Percentiles rank a stretch among this genome's conserved stretches.
Evolutionary conservation across 2,888 invertebrate genomes (phyloP).

Genomic region (Phaedon cochleariae): DNA sequence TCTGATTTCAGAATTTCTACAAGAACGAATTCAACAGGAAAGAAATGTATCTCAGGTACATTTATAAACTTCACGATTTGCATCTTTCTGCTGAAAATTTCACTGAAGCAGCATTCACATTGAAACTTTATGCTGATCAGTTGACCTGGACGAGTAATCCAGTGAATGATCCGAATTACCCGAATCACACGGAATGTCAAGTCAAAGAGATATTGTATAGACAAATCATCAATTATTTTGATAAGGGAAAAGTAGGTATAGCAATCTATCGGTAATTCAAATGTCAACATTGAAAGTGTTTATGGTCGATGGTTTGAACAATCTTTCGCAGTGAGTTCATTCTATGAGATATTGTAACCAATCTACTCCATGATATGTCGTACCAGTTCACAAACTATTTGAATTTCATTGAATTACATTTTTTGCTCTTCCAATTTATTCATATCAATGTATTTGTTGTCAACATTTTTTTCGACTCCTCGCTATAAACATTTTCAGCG

Average conservation of each 20-base stretch:
- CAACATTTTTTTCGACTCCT: no score
- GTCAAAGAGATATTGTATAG: slow-evolving; percentile 89
- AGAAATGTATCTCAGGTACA: slow-evolving; percentile 95
- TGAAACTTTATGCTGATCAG: slow-evolving; percentile 92
- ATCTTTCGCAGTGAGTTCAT: no score
- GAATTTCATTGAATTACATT: no score
- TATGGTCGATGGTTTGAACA: no score
- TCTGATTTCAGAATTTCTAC: slow-evolving; percentile 83
- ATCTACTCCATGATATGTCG: no score
- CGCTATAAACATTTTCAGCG: no score
- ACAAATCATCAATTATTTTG: slow-evolving; percentile 91
- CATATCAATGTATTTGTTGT: no score
- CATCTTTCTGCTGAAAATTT: slow-evolving; percentile 92
- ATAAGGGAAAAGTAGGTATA: slow-evolving; percentile 92
- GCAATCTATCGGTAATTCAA: no score
- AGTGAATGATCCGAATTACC: slow-evolving; percentile 74
- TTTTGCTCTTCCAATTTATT: no score
- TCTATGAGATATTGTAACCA: no score
- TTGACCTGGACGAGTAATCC: slow-evolving; percentile 82
- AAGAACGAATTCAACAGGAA: slow-evolving; percentile 94
- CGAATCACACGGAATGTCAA: slow-evolving; percentile 86
- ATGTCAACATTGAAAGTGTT: no score
- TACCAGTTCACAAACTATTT: no score
- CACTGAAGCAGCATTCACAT: slow-evolving; percentile 93
- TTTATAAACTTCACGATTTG: slow-evolving; percentile 92